Conservation (phyloP, 1,140 invertebrate genomes). For the Maniola jurtina region DNA sequence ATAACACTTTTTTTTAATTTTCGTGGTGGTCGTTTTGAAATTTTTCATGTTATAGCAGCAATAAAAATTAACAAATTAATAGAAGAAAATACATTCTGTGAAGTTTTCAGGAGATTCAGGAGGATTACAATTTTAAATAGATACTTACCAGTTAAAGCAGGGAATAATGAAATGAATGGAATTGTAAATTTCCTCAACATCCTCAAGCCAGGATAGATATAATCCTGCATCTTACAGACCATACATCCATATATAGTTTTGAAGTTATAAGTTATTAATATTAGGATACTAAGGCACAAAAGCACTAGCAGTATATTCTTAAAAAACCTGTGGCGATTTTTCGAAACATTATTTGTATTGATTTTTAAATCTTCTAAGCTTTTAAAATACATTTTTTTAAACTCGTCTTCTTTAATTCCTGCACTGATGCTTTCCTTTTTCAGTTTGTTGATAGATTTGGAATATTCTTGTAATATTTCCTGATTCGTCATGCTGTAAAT, state of each 20-base stretch:
- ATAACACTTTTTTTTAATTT: too few species aligned
- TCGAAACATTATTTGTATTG: slow-evolving; percentile 12
- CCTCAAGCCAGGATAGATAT: slow-evolving; percentile 84
- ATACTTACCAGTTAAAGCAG: slow-evolving; percentile 81
- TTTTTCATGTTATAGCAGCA: too few species aligned
- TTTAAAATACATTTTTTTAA: slow-evolving; percentile 76
- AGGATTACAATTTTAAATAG: not conserved
- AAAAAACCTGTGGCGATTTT: slow-evolving; percentile 7
- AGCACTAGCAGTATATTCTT: slow-evolving; percentile 15
- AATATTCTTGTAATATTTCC: slow-evolving; percentile 52
- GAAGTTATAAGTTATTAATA: slow-evolving; percentile 42
- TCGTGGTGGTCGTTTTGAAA: too few species aligned
- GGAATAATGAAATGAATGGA: slow-evolving; percentile 81
- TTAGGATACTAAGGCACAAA: slow-evolving; percentile 7
- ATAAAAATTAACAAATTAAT: too few species aligned
- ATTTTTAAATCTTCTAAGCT: slow-evolving; percentile 59
- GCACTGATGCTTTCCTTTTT: slow-evolving; percentile 45
- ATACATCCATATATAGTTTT: slow-evolving; percentile 78
- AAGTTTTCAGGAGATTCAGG: too few species aligned
- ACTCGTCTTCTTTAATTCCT: slow-evolving; percentile 77
- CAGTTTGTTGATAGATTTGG: slow-evolving; percentile 47
- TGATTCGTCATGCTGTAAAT: slow-evolving; percentile 32
- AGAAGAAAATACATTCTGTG: too few species aligned
- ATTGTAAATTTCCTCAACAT: slow-evolving; percentile 81
- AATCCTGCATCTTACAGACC: slow-evolving; percentile 83